Base-by-base conservation (phyloP, 2,113 vertebrate species). In the Sigmodon hispidus region DNA sequence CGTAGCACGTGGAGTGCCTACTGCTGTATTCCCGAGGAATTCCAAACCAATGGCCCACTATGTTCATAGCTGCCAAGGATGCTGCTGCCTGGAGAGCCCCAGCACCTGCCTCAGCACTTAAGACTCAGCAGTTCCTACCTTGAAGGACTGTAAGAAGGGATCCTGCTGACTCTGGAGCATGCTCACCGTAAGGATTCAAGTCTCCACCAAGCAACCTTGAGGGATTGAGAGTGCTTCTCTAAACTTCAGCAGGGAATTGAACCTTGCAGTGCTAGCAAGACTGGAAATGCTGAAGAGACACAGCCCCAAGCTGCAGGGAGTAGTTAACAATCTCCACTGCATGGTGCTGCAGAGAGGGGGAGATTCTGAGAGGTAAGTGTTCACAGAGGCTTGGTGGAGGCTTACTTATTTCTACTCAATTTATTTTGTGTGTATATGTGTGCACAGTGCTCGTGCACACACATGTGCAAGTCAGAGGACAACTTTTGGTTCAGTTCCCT, bases 11-110 rank as follows among this genome's bases (percentile, higher is more conserved):
- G 10, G 65, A 52, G 80, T 4, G 11, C 93, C 93, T 86, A 91
- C 81, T 96, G 93, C 87, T 65, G 29, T 88, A 40, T 48, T 93
- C 89, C 87, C 22, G 77, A 89, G 94, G 81, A 93, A 69, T n/a
- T 52, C 55, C 81, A 87, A 48, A 77, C 83, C 94, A 59, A 89
- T 45, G 81, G 86, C 61, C n/a, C 86, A 59, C 69, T 79, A 59
- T 10, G 79, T 67, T 92, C 88, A 94, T n/a, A 63, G 81, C 45
- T 61, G 52, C 79, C 89, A 70, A 70, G 11, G 52, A 96, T 86
- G 92, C 59, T 55, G 45, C 19, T 36, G 29, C 73, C 29, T 11
- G 36, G 90, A 93, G 91, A 63, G 63, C 40, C 93, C 92, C 93
- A 93, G 87, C 61, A 67, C 1, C 0, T 22, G 36, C 63, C 91